Evolutionary conservation across 2,113 vertebrate species (phyloP), one percentile per base, ranked within the genome.

Genomic region (Dromaius novaehollandiae): DNA sequence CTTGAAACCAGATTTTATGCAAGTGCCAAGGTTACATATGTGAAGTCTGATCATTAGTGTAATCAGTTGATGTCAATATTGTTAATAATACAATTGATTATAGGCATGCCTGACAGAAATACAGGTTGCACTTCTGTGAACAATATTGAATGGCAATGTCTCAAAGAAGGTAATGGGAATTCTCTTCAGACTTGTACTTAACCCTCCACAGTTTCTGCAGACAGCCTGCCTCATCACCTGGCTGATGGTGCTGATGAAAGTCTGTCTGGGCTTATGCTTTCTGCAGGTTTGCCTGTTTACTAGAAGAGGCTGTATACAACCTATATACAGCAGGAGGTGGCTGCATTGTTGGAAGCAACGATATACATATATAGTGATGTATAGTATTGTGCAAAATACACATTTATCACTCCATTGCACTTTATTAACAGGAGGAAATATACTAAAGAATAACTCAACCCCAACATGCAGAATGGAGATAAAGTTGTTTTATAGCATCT

Each of bases 351-450:
- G 71, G 50, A 95, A 96, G 44, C 60, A 90, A n/a, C 55, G 42
- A 42, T 78, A 73, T 66, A 58, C 75, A 40, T 17, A 65, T 53
- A 88, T 18, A 88, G 50, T 77, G 79, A 79, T 81, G 85, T 82
- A 75, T 68, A 32, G 30, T 58, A 64, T 46, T 88, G 75, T 0
- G 3, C 88, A 97, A 91, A 95, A 86, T 3, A 81, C 71, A 83
- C 89, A 94, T 97, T 96, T 95, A 94, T 95, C 94, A 95, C 86
- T 92, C 93, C 91, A 93, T 94, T 96, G 92, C 91, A 71, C 85
- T 97, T 97, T 94, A 96, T 93, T 97, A 95, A 96, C 91, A 95
- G 95, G 82, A 95, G 74, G 92, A 86, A 96, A 94, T 94, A 92
- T 71, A 89, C 89, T 96, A 79, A 95, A 94, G 94, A 92, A 91